phyloP scores from a whole-genome alignment of 2,888 invertebrate species.

The Liopterus haemorrhoidalis region DNA sequence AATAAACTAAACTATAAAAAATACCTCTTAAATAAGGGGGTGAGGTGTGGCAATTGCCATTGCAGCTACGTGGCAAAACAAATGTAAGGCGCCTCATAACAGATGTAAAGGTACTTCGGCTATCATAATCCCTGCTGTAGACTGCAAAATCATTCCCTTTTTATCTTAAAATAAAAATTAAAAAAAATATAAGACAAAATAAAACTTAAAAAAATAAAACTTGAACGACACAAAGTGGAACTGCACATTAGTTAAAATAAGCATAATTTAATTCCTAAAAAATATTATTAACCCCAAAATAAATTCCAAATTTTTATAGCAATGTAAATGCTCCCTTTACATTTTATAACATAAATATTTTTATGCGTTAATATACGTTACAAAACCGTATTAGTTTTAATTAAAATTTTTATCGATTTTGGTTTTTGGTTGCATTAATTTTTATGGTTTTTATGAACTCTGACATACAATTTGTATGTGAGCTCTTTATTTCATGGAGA shows the following conservation, averaged over 20 bases:
- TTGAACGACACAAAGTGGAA: slow-evolving; percentile 2
- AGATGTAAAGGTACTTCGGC: slow-evolving; percentile 41
- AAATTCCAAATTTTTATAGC: too few relatives aligned
- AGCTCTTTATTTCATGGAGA: too few relatives aligned
- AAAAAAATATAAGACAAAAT: slow-evolving; percentile 37
- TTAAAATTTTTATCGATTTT: too few relatives aligned
- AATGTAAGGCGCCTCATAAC: slow-evolving; percentile 51
- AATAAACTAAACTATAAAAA: too few relatives aligned
- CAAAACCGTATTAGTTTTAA: too few relatives aligned
- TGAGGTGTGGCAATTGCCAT: slow-evolving; percentile 63
- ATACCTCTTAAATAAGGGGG: slow-evolving; percentile 68
- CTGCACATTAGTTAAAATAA: background rate
- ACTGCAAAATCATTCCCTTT: slow-evolving; percentile 46
- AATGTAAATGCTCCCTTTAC: too few relatives aligned
- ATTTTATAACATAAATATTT: too few relatives aligned
- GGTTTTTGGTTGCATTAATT: too few relatives aligned
- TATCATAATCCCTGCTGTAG: slow-evolving; percentile 41
- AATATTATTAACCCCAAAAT: too few relatives aligned
- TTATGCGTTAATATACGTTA: too few relatives aligned
- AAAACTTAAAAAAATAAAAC: slow-evolving; percentile 25
- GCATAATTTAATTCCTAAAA: slow-evolving; percentile 19
- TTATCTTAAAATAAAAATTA: slow-evolving; percentile 43
- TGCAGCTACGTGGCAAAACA: slow-evolving; percentile 67
- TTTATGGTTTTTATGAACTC: too few relatives aligned
- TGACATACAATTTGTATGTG: too few relatives aligned